Base-by-base conservation (phyloP, 2,888 invertebrate species). In the Deilephila porcellus region DNA sequence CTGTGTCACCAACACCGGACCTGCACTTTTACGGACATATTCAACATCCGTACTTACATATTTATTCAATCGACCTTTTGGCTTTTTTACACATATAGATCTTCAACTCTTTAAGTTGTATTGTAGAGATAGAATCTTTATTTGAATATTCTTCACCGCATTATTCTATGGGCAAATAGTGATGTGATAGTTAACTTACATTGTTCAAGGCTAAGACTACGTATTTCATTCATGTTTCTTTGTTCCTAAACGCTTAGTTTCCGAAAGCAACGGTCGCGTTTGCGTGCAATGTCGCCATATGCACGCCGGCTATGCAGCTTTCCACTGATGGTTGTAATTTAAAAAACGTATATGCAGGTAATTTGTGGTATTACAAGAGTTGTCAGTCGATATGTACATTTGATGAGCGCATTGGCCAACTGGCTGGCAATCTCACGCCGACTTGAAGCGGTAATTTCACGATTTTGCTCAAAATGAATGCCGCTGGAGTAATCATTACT, bases 1-100 rank as follows among this genome's bases (percentile, higher is more conserved):
- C 83, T 91, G 90, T 88, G 91, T 91, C 91, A 91, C 73, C 76
- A 74, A 81, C 84, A 88, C 90, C 88, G 88, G 89, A 90, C 85
- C 77, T 78, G 78, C 76, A 79, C 60, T 70, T 60, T 71, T 34
- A 56, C n/a, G 34, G 56, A 32, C 34, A 71, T 56, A 56, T 71
- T 71, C n/a, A 59, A 71, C 56, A 71, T 67, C 67, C 67, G 67
- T 52, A 25, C 45, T 67, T 52, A 52, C 52, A 67, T 20, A 67
- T 67, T 67, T 45, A 32, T 62, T 56, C 20, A 63, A 62, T 62
- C 14, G 29, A 62, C 25, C 52, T 56, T 7, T 17, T 19, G 34
- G 25, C 20, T 11, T 52, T 62, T 4, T 62, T 5, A 32, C 32
- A 32, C 32, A 32, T 32, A 29, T 4, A 37, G 8, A 11, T 8